Evolutionary conservation across 2,888 invertebrate species (phyloP), one percentile per base, ranked within the genome.

Genomic region (Geotrupes spiniger): DNA sequence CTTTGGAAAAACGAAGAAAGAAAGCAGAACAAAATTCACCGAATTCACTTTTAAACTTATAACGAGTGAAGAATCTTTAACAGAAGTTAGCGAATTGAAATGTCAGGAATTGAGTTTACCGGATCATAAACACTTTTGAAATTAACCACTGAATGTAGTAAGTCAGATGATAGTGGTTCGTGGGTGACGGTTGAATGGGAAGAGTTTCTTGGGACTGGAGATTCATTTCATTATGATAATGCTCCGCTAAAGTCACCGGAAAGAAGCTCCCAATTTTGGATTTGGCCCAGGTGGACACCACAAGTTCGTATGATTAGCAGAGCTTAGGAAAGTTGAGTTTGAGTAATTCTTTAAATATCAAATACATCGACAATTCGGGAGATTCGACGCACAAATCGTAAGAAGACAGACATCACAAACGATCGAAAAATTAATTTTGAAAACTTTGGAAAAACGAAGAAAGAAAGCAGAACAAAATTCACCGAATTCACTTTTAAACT

Each of bases 101-200:
- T 72, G 74, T 10, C 50, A 59, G 6, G 79, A 77, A 44, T 68
- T 75, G 42, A 75, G 78, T 40, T 66, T 79, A 37, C 75, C 80
- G 28, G 77, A 73, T n/a, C 64, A 66, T 42, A 80, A 60, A 76
- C 56, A 72, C 75, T 60, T 73, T 77, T 64, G 46, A 73, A 68
- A 63, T 59, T 71, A 53, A 72, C 67, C 48, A 66, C 69, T 15
- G 74, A 66, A 70, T 77, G 82, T 2, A 82, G 81, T 50, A 75
- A 76, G 59, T 85, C 84, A 57, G 84, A 84, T 64, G 85, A 85
- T 62, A 83, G 84, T 0, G 80, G 79, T 1, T 85, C 85, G 1
- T 85, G 82, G 80, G 76, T 82, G 56, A 83, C 84, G 0, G 79
- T 81, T 2, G 85, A 85, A 59, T 81, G 81, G 63, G 84, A 85